phyloP scores from a whole-genome alignment of 2,113 vertebrate genomes.

The Zosterops borbonicus region DNA sequence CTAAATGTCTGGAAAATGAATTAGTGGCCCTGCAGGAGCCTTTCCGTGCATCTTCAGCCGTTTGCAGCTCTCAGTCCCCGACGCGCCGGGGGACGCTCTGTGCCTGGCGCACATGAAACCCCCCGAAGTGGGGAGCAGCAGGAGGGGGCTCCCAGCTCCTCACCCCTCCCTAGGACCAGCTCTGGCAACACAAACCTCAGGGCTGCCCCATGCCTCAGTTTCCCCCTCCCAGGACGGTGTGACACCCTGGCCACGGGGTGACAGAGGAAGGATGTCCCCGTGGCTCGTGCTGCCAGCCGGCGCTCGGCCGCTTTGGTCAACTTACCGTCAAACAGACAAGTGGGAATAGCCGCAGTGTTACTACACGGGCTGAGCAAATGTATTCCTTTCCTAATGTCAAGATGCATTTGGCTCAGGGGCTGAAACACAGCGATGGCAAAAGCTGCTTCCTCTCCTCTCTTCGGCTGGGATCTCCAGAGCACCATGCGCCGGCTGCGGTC shows the following conservation, averaged over 20 bases:
- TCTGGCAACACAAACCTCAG: background rate
- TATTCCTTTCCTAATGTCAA: conserved; percentile 70
- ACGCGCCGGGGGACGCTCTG: background rate
- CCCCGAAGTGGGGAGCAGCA: fast-evolving
- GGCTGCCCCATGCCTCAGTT: background rate
- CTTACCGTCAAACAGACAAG: conserved; percentile 55
- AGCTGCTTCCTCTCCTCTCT: conserved; percentile 56
- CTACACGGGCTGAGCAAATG: conserved; percentile 69
- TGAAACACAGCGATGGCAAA: conserved; percentile 54
- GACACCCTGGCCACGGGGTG: fast-evolving
- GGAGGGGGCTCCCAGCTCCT: background rate
- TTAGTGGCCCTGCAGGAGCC: conserved; percentile 73
- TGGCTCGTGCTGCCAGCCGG: background rate
- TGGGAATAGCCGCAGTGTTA: conserved; percentile 50
- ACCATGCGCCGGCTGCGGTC: background rate
- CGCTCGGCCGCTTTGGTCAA: background rate
- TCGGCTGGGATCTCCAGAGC: conserved; percentile 11
- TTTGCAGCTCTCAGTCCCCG: background rate
- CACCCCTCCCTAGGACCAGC: fast-evolving
- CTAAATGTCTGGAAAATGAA: conserved; percentile 79
- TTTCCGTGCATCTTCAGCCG: conserved; percentile 35
- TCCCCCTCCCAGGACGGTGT: background rate
- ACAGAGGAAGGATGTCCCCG: background rate
- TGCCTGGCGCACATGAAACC: fast-evolving
- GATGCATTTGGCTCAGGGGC: conserved; percentile 70